Evolutionary conservation across 2,888 invertebrate species (phyloP).

Genomic region (Cheilosia soror): DNA sequence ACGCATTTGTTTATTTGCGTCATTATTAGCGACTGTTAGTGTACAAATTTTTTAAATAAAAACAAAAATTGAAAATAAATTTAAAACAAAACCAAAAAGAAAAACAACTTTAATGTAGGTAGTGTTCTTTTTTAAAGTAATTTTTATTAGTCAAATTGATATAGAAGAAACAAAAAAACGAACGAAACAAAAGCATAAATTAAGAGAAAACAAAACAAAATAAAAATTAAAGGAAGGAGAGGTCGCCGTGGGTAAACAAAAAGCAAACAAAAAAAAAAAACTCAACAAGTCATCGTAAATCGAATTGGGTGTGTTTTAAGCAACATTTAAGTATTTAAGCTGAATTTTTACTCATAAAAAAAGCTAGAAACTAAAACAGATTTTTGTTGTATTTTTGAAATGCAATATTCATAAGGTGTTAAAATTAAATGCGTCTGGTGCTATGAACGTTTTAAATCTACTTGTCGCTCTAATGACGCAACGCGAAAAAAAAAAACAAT

Average conservation of each 20-base stretch:
- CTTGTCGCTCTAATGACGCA: slow-evolving; percentile 75
- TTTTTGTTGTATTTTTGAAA: slow-evolving; percentile 51
- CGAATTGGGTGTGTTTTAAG: slow-evolving; percentile 40
- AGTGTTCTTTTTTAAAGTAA: slow-evolving; percentile 75
- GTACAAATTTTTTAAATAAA: slow-evolving; percentile 74
- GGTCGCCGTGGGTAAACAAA: slow-evolving; percentile 59
- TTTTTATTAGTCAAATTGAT: slow-evolving; percentile 75
- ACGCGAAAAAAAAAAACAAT: slow-evolving; percentile 42
- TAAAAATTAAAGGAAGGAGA: slow-evolving; percentile 65
- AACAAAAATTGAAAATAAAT: slow-evolving; percentile 44
- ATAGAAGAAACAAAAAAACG: slow-evolving; percentile 33
- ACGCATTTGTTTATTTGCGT: slow-evolving; percentile 75
- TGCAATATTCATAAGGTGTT: slow-evolving; percentile 37
- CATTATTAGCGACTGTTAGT: slow-evolving; percentile 76
- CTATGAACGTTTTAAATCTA: slow-evolving; percentile 68
- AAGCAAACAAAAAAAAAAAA: slow-evolving; percentile 17
- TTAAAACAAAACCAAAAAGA: slow-evolving; percentile 33
- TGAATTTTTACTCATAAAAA: slow-evolving; percentile 61
- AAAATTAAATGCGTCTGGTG: slow-evolving; percentile 64
- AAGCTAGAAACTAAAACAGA: not conserved
- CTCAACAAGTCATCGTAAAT: slow-evolving; percentile 33
- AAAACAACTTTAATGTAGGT: slow-evolving; percentile 65
- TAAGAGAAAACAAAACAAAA: slow-evolving; percentile 37
- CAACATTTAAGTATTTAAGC: slow-evolving; percentile 66
- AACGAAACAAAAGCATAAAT: slow-evolving; percentile 23